phyloP scores from a whole-genome alignment of 2,888 invertebrate species.

The Trachelus iudaicus region DNA sequence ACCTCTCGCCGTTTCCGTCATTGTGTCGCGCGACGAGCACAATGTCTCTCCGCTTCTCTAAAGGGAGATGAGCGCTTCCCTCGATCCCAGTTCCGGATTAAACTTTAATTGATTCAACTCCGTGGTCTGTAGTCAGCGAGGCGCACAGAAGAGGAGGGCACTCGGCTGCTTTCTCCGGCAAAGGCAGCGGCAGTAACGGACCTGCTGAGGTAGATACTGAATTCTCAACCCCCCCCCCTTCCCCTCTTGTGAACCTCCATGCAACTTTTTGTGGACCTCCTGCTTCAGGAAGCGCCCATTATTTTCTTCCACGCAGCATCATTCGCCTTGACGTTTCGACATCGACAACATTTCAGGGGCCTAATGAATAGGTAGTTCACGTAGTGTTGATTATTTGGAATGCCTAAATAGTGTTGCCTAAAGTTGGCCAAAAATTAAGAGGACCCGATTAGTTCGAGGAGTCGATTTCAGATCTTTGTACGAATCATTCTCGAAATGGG shows the following conservation, averaged over 20 bases:
- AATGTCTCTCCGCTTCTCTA: constrained; percentile 7
- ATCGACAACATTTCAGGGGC: background rate
- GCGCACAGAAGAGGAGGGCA: constrained; percentile 54
- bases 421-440: background rate
- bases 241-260: background rate
- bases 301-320: constrained; percentile 40
- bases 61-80: constrained; percentile 31
- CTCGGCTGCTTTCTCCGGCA: constrained; percentile 41
- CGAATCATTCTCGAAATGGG: background rate
- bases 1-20: constrained; percentile 17
- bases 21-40: constrained; percentile 8
- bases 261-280: constrained; percentile 28
- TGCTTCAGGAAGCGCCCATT: constrained; percentile 53
- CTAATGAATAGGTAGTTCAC: background rate
- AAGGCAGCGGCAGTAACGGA: constrained; percentile 29
- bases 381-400: background rate
- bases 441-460: too few species aligned
- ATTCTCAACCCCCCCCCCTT: constrained; percentile 16
- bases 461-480: background rate
- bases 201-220: constrained; percentile 9
- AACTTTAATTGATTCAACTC: constrained; percentile 72
- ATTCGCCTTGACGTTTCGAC: background rate
- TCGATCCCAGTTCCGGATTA: constrained; percentile 69
- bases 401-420: background rate
- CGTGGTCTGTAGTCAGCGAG: constrained; percentile 59